Evolutionary conservation across 2,888 invertebrate species (phyloP).

Genomic region (Stenolophus ochropezus): DNA sequence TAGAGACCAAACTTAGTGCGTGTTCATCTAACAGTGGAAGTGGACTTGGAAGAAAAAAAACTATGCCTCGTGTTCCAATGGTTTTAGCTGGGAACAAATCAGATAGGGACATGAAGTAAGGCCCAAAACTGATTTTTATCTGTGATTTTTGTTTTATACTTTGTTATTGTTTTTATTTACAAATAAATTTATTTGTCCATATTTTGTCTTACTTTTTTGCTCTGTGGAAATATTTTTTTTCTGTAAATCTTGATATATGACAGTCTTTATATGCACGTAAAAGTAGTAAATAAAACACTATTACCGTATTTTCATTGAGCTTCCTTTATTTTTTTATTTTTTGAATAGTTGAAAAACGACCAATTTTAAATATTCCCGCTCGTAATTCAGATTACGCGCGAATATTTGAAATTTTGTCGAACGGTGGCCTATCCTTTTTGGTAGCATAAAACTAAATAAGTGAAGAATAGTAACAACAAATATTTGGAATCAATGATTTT

Average conservation of each 20-base stretch:
- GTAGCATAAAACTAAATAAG: too few relatives aligned
- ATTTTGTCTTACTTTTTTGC: conserved; percentile 47
- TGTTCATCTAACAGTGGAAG: conserved; percentile 72
- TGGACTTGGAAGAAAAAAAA: conserved; percentile 75
- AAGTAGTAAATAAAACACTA: too few relatives aligned
- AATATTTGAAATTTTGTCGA: too few relatives aligned
- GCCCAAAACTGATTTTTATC: conserved; percentile 58
- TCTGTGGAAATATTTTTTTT: not conserved
- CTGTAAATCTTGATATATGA: not conserved
- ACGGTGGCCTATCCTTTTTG: too few relatives aligned
- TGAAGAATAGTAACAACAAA: too few relatives aligned
- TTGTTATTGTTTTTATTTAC: not conserved
- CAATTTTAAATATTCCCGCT: too few relatives aligned
- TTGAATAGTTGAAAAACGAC: too few relatives aligned
- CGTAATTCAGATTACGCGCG: too few relatives aligned
- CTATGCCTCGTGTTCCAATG: conserved; percentile 86
- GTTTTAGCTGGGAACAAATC: conserved; percentile 92
- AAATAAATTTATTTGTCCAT: conserved; percentile 14
- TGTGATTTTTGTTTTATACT: conserved; percentile 14
- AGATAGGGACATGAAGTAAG: conserved; percentile 86
- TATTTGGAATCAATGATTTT: too few relatives aligned
- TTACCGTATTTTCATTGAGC: too few relatives aligned
- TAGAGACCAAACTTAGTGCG: conserved; percentile 88
- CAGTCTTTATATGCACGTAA: too few relatives aligned
- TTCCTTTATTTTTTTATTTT: too few relatives aligned